Conservation (phyloP, 2,888 invertebrate genomes). For the Ichneumoninae sp. region DNA sequence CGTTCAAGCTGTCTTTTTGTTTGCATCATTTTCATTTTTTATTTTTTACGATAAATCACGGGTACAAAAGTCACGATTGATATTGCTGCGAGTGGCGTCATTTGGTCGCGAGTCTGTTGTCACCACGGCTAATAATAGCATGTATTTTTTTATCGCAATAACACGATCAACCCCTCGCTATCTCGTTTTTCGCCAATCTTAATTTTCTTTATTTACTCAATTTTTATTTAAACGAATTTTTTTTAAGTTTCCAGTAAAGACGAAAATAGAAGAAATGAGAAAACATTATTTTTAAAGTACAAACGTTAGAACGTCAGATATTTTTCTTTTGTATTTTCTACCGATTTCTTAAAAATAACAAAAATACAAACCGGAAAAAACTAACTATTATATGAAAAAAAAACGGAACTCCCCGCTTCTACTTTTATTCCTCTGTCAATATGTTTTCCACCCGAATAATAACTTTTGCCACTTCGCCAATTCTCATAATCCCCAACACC, state of each 20-base stretch:
- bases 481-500: not conserved
- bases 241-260: too few species aligned
- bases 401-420: too few species aligned
- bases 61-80: conserved; percentile 60
- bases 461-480: not conserved
- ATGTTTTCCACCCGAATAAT: not conserved
- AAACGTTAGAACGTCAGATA: too few species aligned
- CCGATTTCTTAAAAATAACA: too few species aligned
- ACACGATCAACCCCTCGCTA: not conserved
- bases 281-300: too few species aligned
- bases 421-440: not conserved
- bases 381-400: too few species aligned
- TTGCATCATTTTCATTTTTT: not conserved
- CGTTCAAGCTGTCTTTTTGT: not conserved
- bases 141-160: conserved; percentile 31
- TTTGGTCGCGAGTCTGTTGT: not conserved
- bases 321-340: too few species aligned
- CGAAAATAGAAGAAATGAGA: too few species aligned
- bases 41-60: conserved; percentile 26
- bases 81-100: conserved; percentile 29
- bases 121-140: not conserved
- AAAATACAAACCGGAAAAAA: too few species aligned
- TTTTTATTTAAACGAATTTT: too few species aligned
- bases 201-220: too few species aligned
- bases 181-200: not conserved